Base-by-base conservation (phyloP, 1,140 invertebrate species). In the Diprion similis region DNA sequence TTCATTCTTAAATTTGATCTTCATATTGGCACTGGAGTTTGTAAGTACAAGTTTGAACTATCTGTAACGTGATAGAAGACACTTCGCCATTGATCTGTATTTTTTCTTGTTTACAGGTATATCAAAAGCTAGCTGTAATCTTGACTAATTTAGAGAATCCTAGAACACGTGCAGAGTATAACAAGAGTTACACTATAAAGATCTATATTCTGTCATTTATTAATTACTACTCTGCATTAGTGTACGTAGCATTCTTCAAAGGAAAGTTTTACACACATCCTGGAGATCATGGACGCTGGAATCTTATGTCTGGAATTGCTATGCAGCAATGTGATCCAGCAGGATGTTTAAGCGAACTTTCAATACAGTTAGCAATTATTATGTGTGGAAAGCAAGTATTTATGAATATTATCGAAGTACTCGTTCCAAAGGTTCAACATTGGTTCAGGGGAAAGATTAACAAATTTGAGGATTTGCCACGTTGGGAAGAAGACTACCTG, bases 201-300 rank as follows among this genome's bases (percentile, higher is more conserved):
- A 92, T 94, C 72, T 94, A 93, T 82, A 78, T 94, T 17, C 89
- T 93, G 70, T 91, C 94, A 82, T 94, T 94, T 85, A 90, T 94
- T 75, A 93, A 93, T 78, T 93, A 92, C 79, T 94, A 94, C 82
- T 90, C 92, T 18, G 92, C 92, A 13, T 91, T 94, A 71, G 91
- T 94, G 79, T 93, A 93, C 80, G 91, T 94, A 75, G 92, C 92
- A 17, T 93, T 93, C 81, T 90, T 93, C 79, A 93, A 93, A 79
- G 92, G 91, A 77, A 90, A 85, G 74, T 82, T 86, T 73, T 78
- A 87, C 46, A 88, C 88, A 0, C 83, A 82, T 77, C 88, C 88
- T 19, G 83, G 80, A 11, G 78, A 85, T 37, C 88, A 89, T 73
- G 86, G 83, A 19, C 76, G 82, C 37, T 47, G 70, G 46, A 47